phyloP scores from a whole-genome alignment of 2,797 vertebrate genomes.

The Anguilla marmorata region DNA sequence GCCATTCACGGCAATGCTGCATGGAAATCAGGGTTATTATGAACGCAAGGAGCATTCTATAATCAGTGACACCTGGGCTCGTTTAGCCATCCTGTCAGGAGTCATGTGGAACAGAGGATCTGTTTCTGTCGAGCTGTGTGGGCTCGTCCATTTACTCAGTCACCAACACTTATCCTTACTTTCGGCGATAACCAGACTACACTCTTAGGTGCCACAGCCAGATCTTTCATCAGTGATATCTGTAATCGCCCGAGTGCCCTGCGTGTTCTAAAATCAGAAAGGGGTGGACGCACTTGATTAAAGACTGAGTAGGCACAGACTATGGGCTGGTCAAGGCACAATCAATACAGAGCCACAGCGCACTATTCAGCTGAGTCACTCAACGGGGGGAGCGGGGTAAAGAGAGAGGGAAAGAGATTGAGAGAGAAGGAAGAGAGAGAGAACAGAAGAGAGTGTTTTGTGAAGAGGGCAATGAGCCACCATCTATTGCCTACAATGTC shows the following conservation, averaged over 20 bases:
- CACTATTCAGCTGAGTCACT: slow-evolving; percentile 33
- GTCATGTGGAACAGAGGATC: background rate
- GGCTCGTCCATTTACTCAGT: background rate
- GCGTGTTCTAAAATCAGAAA: slow-evolving; percentile 11
- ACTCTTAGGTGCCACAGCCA: background rate
- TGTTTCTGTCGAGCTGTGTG: background rate
- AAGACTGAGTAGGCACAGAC: slow-evolving; percentile 20
- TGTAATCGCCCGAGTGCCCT: background rate
- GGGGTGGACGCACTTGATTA: background rate
- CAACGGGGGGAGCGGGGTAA: background rate
- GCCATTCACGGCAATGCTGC: background rate
- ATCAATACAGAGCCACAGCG: slow-evolving; percentile 39
- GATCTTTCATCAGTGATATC: background rate
- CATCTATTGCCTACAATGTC: background rate
- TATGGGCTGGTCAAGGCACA: slow-evolving; percentile 32
- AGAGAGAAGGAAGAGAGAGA: background rate
- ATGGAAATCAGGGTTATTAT: background rate
- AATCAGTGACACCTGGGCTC: background rate
- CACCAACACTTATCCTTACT: background rate
- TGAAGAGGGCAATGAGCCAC: background rate
- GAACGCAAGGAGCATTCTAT: background rate
- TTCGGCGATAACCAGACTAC: background rate
- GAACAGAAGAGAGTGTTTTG: background rate
- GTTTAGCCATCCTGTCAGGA: background rate
- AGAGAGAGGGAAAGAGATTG: background rate